Evolutionary conservation across 2,113 vertebrate genomes (phyloP).

Genomic region (Rafetus swinhoei): DNA sequence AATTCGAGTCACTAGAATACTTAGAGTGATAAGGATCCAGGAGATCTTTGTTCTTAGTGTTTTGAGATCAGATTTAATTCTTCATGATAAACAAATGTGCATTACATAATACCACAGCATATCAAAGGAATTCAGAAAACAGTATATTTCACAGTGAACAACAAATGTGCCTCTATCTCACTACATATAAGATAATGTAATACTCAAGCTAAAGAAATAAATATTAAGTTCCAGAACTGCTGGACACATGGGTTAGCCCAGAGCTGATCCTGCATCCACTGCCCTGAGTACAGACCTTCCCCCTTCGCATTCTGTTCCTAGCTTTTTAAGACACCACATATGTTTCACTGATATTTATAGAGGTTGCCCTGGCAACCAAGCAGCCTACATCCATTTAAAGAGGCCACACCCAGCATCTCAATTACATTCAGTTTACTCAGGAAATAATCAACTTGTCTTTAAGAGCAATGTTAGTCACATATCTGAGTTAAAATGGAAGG

Average conservation of each 20-base stretch:
- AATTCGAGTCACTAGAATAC: neutral
- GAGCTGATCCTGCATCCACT: neutral
- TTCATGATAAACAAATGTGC: neutral
- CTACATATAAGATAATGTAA: neutral
- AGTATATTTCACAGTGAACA: neutral
- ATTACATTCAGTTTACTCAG: neutral
- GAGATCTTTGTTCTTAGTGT: neutral
- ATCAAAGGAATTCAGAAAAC: neutral
- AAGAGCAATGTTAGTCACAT: neutral
- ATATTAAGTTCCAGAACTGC: neutral
- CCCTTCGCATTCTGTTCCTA: neutral
- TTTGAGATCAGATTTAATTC: neutral
- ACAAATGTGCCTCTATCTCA: fast-evolving
- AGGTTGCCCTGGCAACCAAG: neutral
- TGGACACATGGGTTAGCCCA: neutral
- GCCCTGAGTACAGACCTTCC: neutral
- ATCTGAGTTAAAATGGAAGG: neutral
- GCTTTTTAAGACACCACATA: neutral
- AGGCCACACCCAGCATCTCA: neutral
- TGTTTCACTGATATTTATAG: neutral
- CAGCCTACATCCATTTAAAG: neutral
- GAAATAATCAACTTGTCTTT: neutral
- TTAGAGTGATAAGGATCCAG: fast-evolving
- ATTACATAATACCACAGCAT: neutral
- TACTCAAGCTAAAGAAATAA: neutral